Base-by-base conservation (phyloP, 2,888 invertebrate genomes). In the Agonopterix subpropinquella region DNA sequence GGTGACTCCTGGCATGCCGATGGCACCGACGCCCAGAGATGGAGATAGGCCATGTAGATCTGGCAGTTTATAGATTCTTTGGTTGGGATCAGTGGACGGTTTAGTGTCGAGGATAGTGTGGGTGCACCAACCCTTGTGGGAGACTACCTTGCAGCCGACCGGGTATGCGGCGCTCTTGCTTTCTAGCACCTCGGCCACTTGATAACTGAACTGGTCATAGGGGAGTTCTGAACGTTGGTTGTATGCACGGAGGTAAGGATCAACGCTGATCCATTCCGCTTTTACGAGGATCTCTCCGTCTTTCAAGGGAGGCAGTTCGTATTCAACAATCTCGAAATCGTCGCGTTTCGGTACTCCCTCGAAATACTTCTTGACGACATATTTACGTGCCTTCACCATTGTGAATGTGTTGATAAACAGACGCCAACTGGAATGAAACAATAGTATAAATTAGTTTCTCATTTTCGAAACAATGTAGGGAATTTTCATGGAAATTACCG, bases 1-100 rank as follows among this genome's bases (percentile, higher is more conserved):
- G 0, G 93, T 92, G 41, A 89, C 91, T 82, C 93, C 93, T 8
- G 93, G 90, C 91, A 92, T 92, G 49, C 93, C 93, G 1, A 92
- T 70, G 4, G 89, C 82, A 15, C 93, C 93, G 0, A 93, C 61
- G 8, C 81, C 89, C 7, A 91, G 74, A 0, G 93, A 93, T 2
- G 73, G 53, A 0, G 92, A 56, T 2, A 79, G 51, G 1, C 84
- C 79, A 50, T 88, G 82, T 45, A 92, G 63, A 49, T 92, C 88
- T 1, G 92, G 91, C 36, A 92, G 52, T 49, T 73, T 70, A 59
- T 74, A 77, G 2, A 72, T 45, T 11, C 35, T 52, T 3, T 65
- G 61, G 0, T 46, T 10, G 0, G 41, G 35, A 0, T 56, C 55
- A 11, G 49, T 47, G 45, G 74, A 50, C 44, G 4, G 53, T 41